phyloP scores from a whole-genome alignment of 1,140 invertebrate genomes.

The Ostrea denselamellosa region DNA sequence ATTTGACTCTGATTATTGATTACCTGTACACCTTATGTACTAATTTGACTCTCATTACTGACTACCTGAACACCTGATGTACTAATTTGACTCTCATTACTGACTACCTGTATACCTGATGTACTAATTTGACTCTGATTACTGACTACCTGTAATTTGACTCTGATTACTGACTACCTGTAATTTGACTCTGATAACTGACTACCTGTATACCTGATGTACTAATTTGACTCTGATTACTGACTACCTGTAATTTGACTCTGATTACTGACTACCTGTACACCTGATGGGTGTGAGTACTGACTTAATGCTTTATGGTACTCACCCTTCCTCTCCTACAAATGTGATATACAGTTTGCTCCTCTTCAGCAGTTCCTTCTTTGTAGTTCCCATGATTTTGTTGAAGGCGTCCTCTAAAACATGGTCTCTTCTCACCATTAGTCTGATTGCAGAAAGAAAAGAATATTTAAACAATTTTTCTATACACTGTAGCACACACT shows the following conservation, averaged over 20 bases:
- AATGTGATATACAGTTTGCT: conserved; percentile 96
- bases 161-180: too few relatives aligned
- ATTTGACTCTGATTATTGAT: too few relatives aligned
- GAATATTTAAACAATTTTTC: too few relatives aligned
- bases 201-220: too few relatives aligned
- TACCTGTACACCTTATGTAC: too few relatives aligned
- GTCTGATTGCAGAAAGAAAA: conserved; percentile 80
- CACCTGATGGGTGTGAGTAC: neutral
- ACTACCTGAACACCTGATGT: neutral
- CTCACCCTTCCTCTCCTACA: conserved; percentile 94
- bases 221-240: too few relatives aligned
- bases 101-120: neutral
- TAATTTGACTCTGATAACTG: too few relatives aligned
- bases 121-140: too few relatives aligned
- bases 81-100: neutral
- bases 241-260: neutral
- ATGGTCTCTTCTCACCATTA: conserved; percentile 95
- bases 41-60: too few relatives aligned
- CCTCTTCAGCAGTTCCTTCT: conserved; percentile 96
- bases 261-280: neutral
- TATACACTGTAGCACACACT: too few relatives aligned
- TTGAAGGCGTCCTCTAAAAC: conserved; percentile 97
- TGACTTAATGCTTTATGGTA: neutral
- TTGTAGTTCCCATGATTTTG: conserved; percentile 96
- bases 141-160: too few relatives aligned